These are phyloP conservation scores for Talpa occidentalis DNA, from an alignment of 2,113 vertebrate genomes.

Conservation along the genomic window DNA sequence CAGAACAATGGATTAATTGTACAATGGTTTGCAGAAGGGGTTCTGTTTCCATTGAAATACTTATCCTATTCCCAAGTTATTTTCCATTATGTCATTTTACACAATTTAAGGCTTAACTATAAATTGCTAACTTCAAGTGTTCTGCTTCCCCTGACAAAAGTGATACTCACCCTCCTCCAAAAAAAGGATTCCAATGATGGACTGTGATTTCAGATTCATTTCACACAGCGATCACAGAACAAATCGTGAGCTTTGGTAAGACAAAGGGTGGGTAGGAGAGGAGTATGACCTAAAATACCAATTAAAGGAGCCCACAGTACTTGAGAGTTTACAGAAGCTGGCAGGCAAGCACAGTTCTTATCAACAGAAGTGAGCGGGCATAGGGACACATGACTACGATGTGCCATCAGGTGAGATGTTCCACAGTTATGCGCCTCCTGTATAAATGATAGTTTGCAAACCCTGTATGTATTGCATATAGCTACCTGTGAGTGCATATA, in stretches of 20 bases:
- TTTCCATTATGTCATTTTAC: constrained; percentile 61
- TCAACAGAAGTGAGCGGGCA: background rate
- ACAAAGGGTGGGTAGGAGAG: background rate
- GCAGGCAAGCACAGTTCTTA: background rate
- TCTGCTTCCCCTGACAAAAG: background rate
- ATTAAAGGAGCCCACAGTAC: background rate
- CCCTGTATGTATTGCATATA: background rate
- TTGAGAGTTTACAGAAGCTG: background rate
- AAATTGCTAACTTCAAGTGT: background rate
- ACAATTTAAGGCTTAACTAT: background rate
- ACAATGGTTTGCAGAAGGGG: constrained; percentile 36
- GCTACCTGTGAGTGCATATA: no score
- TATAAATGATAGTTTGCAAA: background rate
- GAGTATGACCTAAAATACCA: background rate
- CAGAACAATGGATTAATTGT: constrained; percentile 68
- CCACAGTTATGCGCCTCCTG: background rate
- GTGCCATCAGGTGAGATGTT: background rate
- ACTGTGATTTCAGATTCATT: background rate
- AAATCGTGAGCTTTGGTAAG: background rate
- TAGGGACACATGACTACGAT: background rate
- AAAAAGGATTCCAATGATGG: background rate
- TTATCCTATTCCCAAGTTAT: constrained; percentile 48
- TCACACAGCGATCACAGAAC: background rate
- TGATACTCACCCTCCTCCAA: background rate
- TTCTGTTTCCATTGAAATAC: constrained; percentile 45